phyloP scores from a whole-genome alignment of 2,113 vertebrate genomes.

The Notothenia coriiceps region DNA sequence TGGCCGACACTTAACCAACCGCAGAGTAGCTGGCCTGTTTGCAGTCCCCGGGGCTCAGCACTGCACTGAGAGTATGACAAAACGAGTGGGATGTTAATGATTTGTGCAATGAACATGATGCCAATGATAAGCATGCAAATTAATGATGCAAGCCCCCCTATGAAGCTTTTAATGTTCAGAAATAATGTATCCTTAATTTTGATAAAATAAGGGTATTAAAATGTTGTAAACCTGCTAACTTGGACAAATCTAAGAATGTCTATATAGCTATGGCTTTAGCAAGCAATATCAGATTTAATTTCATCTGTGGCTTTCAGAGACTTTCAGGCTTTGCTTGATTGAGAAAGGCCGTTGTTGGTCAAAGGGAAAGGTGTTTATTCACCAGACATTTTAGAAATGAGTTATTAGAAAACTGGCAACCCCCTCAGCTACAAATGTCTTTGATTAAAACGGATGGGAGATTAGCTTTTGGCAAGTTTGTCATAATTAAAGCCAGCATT shows the following conservation, averaged over 20 bases:
- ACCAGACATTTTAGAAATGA: slow-evolving; percentile 57
- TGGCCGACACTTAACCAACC: slow-evolving; percentile 31
- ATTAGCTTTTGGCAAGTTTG: slow-evolving; percentile 80
- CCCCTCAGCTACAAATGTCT: slow-evolving; percentile 69
- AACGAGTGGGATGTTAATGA: slow-evolving; percentile 47
- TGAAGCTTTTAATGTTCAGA: not conserved
- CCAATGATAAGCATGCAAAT: slow-evolving; percentile 36
- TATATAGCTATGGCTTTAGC: not conserved
- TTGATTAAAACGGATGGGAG: slow-evolving; percentile 79
- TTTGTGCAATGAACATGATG: slow-evolving; percentile 43
- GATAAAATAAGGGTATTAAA: not conserved
- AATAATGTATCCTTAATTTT: not conserved
- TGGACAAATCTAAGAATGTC: not conserved
- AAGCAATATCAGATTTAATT: too few relatives aligned
- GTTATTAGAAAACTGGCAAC: slow-evolving; percentile 73
- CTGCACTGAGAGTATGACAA: slow-evolving; percentile 41
- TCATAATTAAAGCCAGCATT: slow-evolving; percentile 78
- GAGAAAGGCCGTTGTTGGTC: slow-evolving; percentile 25
- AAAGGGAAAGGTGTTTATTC: slow-evolving; percentile 64
- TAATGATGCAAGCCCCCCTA: slow-evolving; percentile 3
- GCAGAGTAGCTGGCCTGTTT: slow-evolving; percentile 14
- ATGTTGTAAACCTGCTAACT: not conserved
- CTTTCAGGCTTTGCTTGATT: slow-evolving; percentile 36
- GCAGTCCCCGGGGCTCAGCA: slow-evolving; percentile 3
- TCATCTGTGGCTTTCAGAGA: slow-evolving; percentile 23